These are phyloP conservation scores for Oenanthe oenanthe DNA, from an alignment of 2,113 vertebrate genomes.

Conservation along the genomic window DNA sequence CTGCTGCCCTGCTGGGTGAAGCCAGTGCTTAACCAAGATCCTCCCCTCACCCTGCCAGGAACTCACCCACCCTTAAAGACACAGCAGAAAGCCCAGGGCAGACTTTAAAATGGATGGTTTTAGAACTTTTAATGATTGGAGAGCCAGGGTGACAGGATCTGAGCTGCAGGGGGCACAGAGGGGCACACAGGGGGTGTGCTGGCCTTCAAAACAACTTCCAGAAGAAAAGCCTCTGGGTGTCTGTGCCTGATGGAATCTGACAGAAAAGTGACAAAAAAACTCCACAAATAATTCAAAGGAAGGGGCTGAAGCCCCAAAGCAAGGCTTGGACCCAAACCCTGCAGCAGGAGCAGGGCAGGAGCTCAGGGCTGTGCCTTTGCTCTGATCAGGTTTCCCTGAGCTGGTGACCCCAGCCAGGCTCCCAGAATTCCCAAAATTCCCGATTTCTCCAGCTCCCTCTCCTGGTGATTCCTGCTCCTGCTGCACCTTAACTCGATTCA, in stretches of 20 bases:
- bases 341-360: neutral
- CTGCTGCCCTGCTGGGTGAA: neutral
- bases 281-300: neutral
- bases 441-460: neutral
- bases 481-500: fast-evolving
- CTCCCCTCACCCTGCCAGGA: neutral
- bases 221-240: fast-evolving
- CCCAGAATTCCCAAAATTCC: neutral
- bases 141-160: neutral
- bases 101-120: neutral
- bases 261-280: fast-evolving
- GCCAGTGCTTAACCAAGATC: neutral
- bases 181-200: neutral
- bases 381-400: fast-evolving
- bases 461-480: neutral
- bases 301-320: neutral
- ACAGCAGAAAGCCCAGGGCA: neutral
- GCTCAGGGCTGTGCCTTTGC: neutral
- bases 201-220: fast-evolving
- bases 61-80: neutral
- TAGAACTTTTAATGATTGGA: neutral
- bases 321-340: neutral
- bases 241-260: neutral
- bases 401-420: neutral
- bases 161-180: neutral